Evolutionary conservation across 2,113 vertebrate genomes (phyloP).

Genomic region (Syngnathoides biaculeatus): DNA sequence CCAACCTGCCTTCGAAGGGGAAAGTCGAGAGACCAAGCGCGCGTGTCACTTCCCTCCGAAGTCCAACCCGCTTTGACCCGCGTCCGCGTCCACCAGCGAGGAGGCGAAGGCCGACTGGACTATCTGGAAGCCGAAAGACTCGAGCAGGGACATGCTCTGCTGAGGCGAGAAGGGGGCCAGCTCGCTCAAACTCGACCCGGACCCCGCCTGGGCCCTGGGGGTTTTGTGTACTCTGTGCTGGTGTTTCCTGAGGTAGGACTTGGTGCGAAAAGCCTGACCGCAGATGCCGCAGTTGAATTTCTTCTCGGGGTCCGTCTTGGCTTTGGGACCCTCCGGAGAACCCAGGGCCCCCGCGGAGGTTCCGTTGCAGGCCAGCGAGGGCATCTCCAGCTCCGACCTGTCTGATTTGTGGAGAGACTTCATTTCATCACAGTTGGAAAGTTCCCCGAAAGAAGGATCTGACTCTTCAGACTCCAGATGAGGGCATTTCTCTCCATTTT

Average conservation of each 20-base stretch:
- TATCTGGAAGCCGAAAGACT: slow-evolving; percentile 99
- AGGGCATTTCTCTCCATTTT: slow-evolving; percentile 89
- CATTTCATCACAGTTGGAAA: slow-evolving; percentile 89
- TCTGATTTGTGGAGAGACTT: slow-evolving; percentile 90
- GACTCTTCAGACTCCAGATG: slow-evolving; percentile 96
- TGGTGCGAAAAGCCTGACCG: slow-evolving; percentile 96
- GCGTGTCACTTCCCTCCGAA: slow-evolving; percentile 85
- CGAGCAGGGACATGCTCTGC: slow-evolving; percentile 98
- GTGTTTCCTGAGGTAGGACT: slow-evolving; percentile 99
- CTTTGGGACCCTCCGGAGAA: slow-evolving; percentile 82
- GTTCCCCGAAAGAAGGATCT: slow-evolving; percentile 86
- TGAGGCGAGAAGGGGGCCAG: slow-evolving; percentile 91
- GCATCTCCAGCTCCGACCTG: slow-evolving; percentile 79
- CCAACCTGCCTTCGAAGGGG: slow-evolving; percentile 36
- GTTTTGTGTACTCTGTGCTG: slow-evolving; percentile 93
- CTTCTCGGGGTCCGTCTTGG: slow-evolving; percentile 88
- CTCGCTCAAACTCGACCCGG: slow-evolving; percentile 75
- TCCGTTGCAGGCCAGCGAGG: slow-evolving; percentile 80
- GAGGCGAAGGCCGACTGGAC: slow-evolving; percentile 98
- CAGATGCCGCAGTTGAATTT: slow-evolving; percentile 92
- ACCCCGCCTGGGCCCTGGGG: slow-evolving; percentile 68
- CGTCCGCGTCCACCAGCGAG: slow-evolving; percentile 90
- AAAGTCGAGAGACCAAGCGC: slow-evolving; percentile 19
- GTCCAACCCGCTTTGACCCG: slow-evolving; percentile 86
- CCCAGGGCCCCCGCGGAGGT: slow-evolving; percentile 48